These are phyloP conservation scores for Macropus fuliginosus DNA, from an alignment of 2,797 vertebrate genomes.

Conservation along the genomic window DNA sequence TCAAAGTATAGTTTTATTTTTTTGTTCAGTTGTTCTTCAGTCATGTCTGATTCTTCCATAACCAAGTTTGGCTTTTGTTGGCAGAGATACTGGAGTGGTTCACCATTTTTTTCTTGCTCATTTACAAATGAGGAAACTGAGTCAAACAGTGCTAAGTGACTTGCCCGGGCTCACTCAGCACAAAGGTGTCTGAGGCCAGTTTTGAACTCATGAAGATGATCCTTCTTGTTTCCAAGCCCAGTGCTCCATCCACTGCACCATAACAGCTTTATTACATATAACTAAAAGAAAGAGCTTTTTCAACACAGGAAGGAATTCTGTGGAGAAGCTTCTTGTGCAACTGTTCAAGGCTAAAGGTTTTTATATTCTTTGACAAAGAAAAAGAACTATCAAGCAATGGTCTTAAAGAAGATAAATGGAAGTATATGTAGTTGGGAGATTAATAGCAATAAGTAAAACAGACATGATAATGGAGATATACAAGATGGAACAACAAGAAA, in stretches of 20 bases:
- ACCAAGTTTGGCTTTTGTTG: not conserved
- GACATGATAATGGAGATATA: not conserved
- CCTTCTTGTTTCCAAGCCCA: not conserved
- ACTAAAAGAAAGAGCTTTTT: not conserved
- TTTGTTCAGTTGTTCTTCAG: not conserved
- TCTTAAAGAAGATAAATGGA: not conserved
- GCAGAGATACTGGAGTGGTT: not conserved
- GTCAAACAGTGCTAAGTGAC: not conserved
- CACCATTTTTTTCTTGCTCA: not conserved
- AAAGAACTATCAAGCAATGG: not conserved
- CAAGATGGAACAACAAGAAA: not conserved
- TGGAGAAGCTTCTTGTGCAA: too few species aligned
- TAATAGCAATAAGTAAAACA: not conserved
- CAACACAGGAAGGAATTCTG: not conserved
- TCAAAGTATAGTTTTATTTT: too few species aligned
- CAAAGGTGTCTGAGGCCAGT: not conserved
- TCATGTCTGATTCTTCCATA: not conserved
- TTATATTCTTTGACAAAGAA: not conserved
- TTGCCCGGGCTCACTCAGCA: not conserved
- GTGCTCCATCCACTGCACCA: not conserved
- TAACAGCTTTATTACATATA: not conserved
- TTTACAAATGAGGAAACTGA: not conserved
- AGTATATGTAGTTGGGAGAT: not conserved
- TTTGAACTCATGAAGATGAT: not conserved
- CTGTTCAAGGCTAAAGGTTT: not conserved